Conservation (phyloP, 2,113 vertebrate genomes). For the Pogonocichla stellata region DNA sequence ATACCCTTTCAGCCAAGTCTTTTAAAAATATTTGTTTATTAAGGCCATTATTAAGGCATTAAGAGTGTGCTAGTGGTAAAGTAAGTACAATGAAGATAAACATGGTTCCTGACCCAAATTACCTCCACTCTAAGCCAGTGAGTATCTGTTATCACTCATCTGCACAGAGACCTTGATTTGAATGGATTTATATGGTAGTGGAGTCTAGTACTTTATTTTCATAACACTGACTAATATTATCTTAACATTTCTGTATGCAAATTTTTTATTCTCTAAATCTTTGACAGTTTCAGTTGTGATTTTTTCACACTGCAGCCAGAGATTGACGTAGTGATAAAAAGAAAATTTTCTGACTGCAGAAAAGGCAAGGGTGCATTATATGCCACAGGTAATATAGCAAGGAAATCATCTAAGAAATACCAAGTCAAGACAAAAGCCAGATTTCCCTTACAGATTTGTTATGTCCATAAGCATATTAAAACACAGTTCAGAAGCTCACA, state of each 20-base stretch:
- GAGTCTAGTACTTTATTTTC: background rate
- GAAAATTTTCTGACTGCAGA: background rate
- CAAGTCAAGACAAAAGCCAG: background rate
- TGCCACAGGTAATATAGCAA: background rate
- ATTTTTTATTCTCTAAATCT: background rate
- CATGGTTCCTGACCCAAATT: background rate
- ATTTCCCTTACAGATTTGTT: background rate
- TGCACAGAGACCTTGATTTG: background rate
- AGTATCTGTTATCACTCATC: background rate
- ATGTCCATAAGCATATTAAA: background rate
- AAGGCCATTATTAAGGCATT: background rate
- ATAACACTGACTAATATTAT: background rate
- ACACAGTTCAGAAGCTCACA: background rate
- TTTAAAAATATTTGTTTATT: background rate
- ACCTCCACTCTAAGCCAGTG: background rate
- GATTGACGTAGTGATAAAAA: background rate
- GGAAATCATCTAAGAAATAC: background rate
- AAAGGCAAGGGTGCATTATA: background rate
- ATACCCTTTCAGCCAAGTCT: background rate
- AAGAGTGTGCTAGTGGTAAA: background rate
- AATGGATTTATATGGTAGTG: background rate
- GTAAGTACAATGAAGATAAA: background rate
- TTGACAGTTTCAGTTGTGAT: background rate
- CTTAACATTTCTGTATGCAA: background rate
- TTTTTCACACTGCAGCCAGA: background rate